Evolutionary conservation across 2,888 invertebrate species (phyloP), one percentile per base, ranked within the genome.

Genomic region (Alentia gelatinosa): DNA sequence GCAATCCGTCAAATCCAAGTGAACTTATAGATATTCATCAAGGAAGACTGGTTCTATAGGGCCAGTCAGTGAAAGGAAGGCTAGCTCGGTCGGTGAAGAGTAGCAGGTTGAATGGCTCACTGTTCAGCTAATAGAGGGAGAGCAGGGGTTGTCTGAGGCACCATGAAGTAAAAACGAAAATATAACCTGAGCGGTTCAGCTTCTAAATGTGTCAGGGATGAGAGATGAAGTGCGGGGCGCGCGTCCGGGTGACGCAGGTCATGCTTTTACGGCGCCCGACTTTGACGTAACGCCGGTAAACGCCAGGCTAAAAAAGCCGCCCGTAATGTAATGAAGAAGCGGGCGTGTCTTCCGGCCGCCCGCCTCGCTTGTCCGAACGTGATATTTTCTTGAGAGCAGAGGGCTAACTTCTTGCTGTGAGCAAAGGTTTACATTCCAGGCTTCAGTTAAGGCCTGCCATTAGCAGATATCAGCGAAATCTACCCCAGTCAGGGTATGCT

Each of bases 251-350:
- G 68, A 68, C 68, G 68, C 33, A 15, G 68, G 68, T 68, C 68
- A 68, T 26, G 68, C 68, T 68, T 68, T 68, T 68, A 68, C 68
- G 33, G 68, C 68, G 30, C n/a, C 30, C 68, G 26, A 5, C 68
- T 68, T 68, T 68, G 68, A 68, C 68, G 68, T 68, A 68, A 68
- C 68, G 68, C 68, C 68, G 12, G 68, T 68, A 68, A 68, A 68
- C 68, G 68, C 30, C 12, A 30, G 68, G 68, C 19, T 19, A 68
- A 30, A 68, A 68, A 68, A 68, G 30, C 30, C 33, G 68, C 30
- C 68, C 68, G 68, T 68, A 68, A 68, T 68, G 68, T 68, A 68
- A 68, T 68, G 68, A 68, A 68, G 68, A 26, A 68, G 30, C 68
- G 1, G 33, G 68, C 68, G 33, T 68, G 68, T 68, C 68, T 15